A percentile compares a stretch with the other conserved stretches of the same genome.
Evolutionary conservation across 2,797 vertebrate species (phyloP).

Genomic region (Ctenopoma kingsleyae): DNA sequence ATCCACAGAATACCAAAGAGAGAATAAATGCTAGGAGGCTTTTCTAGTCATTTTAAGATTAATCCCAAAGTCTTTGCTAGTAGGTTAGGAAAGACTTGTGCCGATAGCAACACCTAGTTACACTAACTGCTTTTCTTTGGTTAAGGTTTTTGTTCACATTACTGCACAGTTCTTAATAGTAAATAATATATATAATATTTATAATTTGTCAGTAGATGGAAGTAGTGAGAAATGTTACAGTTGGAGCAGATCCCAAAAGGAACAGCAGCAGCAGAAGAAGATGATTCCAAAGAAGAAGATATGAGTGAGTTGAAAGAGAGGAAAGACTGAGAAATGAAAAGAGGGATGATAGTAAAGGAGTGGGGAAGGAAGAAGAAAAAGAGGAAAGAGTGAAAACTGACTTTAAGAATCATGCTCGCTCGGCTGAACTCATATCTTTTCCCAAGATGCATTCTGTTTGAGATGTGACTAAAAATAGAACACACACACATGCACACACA

Average conservation of each 20-base stretch:
- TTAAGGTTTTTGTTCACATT: slow-evolving; percentile 26
- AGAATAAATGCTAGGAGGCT: slow-evolving; percentile 58
- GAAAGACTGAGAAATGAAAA: slow-evolving; percentile 12
- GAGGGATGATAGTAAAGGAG: slow-evolving; percentile 24
- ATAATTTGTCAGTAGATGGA: slow-evolving; percentile 23
- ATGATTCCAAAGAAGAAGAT: neutral
- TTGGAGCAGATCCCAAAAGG: neutral
- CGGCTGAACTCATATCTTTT: slow-evolving; percentile 75
- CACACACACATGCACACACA: slow-evolving; percentile 29
- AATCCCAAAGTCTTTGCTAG: slow-evolving; percentile 49
- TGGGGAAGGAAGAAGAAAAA: neutral
- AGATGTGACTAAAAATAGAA: slow-evolving; percentile 75
- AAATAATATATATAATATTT: neutral
- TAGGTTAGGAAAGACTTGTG: slow-evolving; percentile 52
- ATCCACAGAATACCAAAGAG: slow-evolving; percentile 73
- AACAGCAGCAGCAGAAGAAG: neutral
- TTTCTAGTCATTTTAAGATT: slow-evolving; percentile 67
- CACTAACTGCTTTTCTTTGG: slow-evolving; percentile 4
- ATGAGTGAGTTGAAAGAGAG: slow-evolving; percentile 5
- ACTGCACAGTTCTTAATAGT: neutral
- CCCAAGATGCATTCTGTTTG: slow-evolving; percentile 75
- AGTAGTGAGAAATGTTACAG: neutral
- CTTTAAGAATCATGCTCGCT: slow-evolving; percentile 61
- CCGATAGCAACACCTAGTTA: slow-evolving; percentile 7
- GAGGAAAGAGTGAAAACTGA: slow-evolving; percentile 45